phyloP scores from a whole-genome alignment of 35 echinoderm and acorn worm species.

The Heliocidaris erythrogramma region DNA sequence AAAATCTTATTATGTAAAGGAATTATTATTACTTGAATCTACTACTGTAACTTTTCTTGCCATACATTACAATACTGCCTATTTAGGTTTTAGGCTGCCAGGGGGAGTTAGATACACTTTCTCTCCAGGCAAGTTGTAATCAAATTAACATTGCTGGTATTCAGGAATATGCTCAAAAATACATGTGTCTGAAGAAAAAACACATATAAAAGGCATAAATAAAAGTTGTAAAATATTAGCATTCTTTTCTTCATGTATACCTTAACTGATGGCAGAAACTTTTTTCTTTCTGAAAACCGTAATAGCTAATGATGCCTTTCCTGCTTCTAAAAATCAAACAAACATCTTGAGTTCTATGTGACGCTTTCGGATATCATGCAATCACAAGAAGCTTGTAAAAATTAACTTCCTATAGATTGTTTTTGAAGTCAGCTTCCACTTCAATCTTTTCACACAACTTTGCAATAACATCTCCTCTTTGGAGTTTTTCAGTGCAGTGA shows the following conservation, averaged over 20 bases:
- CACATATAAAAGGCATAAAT: no score
- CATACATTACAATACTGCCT: neutral
- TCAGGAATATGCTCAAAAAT: no score
- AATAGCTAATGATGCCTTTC: neutral
- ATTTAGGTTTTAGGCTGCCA: neutral
- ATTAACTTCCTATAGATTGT: conserved; percentile 5
- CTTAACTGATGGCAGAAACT: no score
- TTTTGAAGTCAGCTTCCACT: neutral
- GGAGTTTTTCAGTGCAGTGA: neutral
- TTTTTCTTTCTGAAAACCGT: neutral
- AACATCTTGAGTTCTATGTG: neutral
- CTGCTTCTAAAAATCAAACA: neutral
- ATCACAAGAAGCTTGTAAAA: neutral
- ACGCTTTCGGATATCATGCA: neutral
- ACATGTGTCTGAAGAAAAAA: no score
- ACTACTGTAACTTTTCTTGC: neutral
- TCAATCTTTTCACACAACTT: neutral
- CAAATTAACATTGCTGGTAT: no score
- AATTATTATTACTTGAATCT: neutral
- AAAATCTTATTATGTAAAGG: neutral
- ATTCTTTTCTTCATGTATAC: no score
- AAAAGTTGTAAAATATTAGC: no score
- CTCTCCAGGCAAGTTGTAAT: no score
- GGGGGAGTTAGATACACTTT: no score
- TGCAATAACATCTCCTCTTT: neutral